These are phyloP conservation scores for Trilocha varians DNA, from an alignment of 2,888 invertebrate genomes.

Conservation along the genomic window DNA sequence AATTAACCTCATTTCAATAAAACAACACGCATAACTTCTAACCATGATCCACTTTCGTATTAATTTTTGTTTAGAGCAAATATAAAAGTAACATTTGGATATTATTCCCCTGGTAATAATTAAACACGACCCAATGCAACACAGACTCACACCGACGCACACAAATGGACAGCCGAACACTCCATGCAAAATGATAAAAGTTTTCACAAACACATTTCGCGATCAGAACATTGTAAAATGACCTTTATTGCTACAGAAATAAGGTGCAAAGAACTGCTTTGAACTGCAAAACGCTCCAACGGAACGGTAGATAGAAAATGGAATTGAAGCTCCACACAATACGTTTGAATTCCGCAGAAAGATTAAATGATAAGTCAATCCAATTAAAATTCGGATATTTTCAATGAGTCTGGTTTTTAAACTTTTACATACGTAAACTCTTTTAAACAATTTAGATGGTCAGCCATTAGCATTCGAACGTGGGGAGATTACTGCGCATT, in stretches of 20 bases:
- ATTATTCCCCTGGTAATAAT: constrained; percentile 3
- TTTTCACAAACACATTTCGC: constrained; percentile 32
- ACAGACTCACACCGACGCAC: constrained; percentile 6
- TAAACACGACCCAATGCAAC: constrained; percentile 9
- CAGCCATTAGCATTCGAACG: too few relatives aligned
- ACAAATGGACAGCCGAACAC: constrained; percentile 14
- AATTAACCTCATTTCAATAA: too few relatives aligned
- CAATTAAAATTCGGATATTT: neutral
- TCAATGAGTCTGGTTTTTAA: neutral
- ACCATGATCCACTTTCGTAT: too few relatives aligned
- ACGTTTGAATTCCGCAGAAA: constrained; percentile 7
- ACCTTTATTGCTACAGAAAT: constrained; percentile 12
- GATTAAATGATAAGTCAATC: neutral
- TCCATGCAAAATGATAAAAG: constrained; percentile 35
- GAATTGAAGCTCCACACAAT: constrained; percentile 7
- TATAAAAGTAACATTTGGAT: neutral
- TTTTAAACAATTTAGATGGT: too few relatives aligned
- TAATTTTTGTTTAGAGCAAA: neutral
- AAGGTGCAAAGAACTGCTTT: neutral
- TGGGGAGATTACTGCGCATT: too few relatives aligned
- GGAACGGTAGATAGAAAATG: constrained; percentile 5
- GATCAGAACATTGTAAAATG: constrained; percentile 20
- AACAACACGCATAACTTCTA: too few relatives aligned
- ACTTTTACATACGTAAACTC: neutral
- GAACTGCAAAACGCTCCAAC: neutral